Conservation (phyloP, 2,888 invertebrate genomes). For the Eutolmus rufibarbis region DNA sequence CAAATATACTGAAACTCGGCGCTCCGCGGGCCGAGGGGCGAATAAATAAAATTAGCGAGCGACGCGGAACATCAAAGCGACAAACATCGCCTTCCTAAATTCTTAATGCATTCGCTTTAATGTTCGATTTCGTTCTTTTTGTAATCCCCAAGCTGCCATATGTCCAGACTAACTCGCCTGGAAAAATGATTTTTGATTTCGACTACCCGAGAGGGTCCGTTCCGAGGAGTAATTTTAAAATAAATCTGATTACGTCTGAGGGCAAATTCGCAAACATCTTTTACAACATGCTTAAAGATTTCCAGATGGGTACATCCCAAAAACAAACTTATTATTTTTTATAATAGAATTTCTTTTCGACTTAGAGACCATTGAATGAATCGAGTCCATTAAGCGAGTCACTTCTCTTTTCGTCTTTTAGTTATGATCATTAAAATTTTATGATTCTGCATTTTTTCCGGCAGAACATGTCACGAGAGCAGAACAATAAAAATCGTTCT, state of each 20-base stretch:
- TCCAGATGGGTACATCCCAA: neutral
- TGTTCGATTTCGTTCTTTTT: neutral
- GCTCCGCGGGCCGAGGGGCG: neutral
- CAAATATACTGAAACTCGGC: conserved; percentile 1
- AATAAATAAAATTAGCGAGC: conserved; percentile 20
- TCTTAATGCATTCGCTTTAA: neutral
- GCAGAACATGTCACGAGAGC: neutral
- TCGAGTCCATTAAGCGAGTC: neutral
- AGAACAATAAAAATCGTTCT: neutral
- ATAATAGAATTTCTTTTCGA: neutral
- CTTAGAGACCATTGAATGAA: neutral
- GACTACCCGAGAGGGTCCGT: neutral
- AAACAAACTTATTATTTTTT: neutral
- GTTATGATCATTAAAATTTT: neutral
- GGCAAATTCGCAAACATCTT: neutral
- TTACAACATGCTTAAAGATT: neutral
- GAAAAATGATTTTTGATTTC: neutral
- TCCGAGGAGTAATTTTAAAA: neutral
- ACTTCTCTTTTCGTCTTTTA: neutral
- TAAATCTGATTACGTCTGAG: neutral
- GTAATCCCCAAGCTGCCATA: neutral
- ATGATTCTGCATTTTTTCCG: neutral
- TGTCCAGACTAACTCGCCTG: neutral
- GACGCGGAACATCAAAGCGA: neutral
- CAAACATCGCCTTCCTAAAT: neutral